Evolutionary conservation across 2,113 vertebrate species (phyloP), one percentile per base, ranked within the genome.

Genomic region (Ranitomeya imitator): DNA sequence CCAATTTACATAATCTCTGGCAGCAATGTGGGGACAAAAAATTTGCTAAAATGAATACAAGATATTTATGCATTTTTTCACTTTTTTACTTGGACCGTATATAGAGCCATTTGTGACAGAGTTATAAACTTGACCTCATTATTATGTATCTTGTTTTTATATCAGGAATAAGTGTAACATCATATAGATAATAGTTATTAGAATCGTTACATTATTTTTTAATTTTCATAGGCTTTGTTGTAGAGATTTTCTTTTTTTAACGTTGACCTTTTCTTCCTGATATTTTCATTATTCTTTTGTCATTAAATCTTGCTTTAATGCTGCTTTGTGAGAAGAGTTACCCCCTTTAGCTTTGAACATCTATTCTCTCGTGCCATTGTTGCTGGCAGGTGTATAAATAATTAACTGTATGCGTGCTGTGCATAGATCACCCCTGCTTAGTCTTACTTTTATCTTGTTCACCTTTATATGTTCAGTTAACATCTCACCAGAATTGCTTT

Each of bases 341-440:
- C 76, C 65, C n/a, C 18, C 65, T 84, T 89, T 57, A 89, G 59
- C 77, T 77, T 79, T 57, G 67, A 61, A 69, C 51, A 45, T 88
- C 55, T 61, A 31, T 78, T 88, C 51, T 83, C 37, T 37, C 69
- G 19, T 79, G 60, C 87, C 63, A 79, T 84, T 84, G 81, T 84
- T 89, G 18, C 74, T 89, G 26, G 82, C 87, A 79, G 87, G 71
- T 69, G 15, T 67, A 89, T 89, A 79, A 89, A 89, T 89, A 89
- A 89, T 89, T 89, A 88, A 89, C 73, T 52, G 63, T 69, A 63
- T 69, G 82, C 73, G 21, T 89, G 87, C 87, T 84, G 81, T 59
- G 60, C 73, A 85, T 69, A 69, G 82, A 63, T 89, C 71, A 23
- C 60, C 84, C 67, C 60, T 84, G 73, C 71, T 88, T 88, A 76